Base-by-base conservation (phyloP, 2,797 vertebrate genomes). In the Geotrypetes seraphini region DNA sequence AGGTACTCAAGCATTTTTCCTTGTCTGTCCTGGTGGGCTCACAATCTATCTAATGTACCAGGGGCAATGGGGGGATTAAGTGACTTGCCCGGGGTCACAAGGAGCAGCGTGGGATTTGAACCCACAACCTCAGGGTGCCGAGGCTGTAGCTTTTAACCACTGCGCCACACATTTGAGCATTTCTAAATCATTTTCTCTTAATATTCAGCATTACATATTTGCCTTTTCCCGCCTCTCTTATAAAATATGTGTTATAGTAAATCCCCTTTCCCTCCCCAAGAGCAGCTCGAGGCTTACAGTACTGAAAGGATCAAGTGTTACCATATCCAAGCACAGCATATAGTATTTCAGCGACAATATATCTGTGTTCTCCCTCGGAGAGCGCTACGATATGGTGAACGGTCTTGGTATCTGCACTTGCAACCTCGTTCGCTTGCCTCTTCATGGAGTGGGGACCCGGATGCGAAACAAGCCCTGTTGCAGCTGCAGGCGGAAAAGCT, bases 401-500 rank as follows among this genome's bases (percentile, higher is more conserved):
- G 47, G 41, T 20, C 23, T 38, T 25, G 39, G 43, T 18, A 40
- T 25, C 39, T 50, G 38, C 20, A 42, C 57, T 40, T 45, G 33
- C 53, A 25, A 28, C 25, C 49, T 45, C 43, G 51, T 55, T 31
- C 15, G 37, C 41, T 22, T 33, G 7, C 0, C 0, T n/a, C 51
- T 1, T 79, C 79, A 78, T 3, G 79, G 78, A 10, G 87, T 79
- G 21, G 78, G 78, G 0, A 94, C 68, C 2, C 90, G 60, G 51
- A 96, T 90, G 10, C 84, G 80, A 70, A 99, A 97, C 30, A 96
- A 49, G 8, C 94, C 96, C 62, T 98, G 96, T 20, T 83, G 84
- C 21, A 96, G 78, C 71, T 98, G 93, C 31, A 98, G 87, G 7
- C 89, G 87, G 57, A 99, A 99, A 31, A 98, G 92, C 21, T 90